Conservation (phyloP, 2,797 vertebrate species). For the Meriones psammophilus region DNA sequence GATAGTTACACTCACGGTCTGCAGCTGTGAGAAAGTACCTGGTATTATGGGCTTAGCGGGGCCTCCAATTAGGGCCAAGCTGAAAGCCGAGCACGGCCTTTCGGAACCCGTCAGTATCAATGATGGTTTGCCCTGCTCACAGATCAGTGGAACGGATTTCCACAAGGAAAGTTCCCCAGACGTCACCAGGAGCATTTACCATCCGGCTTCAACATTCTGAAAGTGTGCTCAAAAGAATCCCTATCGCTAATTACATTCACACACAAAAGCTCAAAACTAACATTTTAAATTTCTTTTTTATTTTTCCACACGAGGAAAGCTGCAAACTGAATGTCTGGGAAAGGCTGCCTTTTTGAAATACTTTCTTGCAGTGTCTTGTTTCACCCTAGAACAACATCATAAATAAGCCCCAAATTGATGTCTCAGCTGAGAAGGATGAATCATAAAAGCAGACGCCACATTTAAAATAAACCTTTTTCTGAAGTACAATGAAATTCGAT, state of each 20-base stretch:
- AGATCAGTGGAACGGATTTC: slow-evolving; percentile 45
- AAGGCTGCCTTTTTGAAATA: slow-evolving; percentile 50
- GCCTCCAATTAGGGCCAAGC: slow-evolving; percentile 84
- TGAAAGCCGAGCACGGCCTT: slow-evolving; percentile 47
- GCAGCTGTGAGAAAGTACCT: slow-evolving; percentile 74
- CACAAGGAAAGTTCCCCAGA: not conserved
- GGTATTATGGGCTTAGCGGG: slow-evolving; percentile 70
- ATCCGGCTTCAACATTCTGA: not conserved
- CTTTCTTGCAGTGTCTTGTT: slow-evolving; percentile 44
- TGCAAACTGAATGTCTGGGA: slow-evolving; percentile 39
- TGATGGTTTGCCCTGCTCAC: slow-evolving; percentile 46
- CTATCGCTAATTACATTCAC: not conserved
- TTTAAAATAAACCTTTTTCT: slow-evolving; percentile 74
- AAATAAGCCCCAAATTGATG: slow-evolving; percentile 66
- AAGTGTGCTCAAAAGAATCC: not conserved
- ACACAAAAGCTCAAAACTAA: not conserved
- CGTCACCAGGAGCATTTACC: not conserved
- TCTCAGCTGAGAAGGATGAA: slow-evolving; percentile 65
- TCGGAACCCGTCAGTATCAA: slow-evolving; percentile 62
- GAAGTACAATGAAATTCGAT: slow-evolving; percentile 74
- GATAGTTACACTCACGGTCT: slow-evolving; percentile 79
- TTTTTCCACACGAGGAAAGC: slow-evolving; percentile 33
- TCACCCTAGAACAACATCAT: not conserved
- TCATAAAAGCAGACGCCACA: slow-evolving; percentile 77
- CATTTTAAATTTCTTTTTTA: not conserved